Evolutionary conservation across 2,888 invertebrate genomes (phyloP), one percentile per base, ranked within the genome.

Genomic region (Acanthosoma haemorrhoidale): DNA sequence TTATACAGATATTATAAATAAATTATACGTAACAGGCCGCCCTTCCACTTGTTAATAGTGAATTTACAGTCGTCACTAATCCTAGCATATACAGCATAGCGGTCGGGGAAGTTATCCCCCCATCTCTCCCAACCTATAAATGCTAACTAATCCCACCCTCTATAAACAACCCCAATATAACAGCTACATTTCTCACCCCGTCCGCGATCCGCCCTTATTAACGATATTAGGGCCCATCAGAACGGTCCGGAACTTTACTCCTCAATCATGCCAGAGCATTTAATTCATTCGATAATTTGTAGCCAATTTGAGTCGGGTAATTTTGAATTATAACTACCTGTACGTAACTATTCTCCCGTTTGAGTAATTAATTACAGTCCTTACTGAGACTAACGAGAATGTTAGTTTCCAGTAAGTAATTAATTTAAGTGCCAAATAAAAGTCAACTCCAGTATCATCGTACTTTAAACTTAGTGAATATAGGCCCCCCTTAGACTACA

Each of bases 11-110:
- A 51, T 51, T 51, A 29, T 51, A 25, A 51, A 51, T 13, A 21
- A 51, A 25, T 51, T 25, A 51, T 51, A 51, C 51, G 3, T n/a
- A n/a, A n/a, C n/a, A n/a, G n/a, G n/a, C n/a, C 13, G 51, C n/a
- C 13, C 51, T 51, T 21, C 51, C 51, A 51, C 51, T 51, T 51
- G 51, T 51, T 51, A 51, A 51, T 51, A 51, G 51, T 51, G 25
- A 51, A 51, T 51, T 51, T 51, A 51, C 51, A 51, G 51, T 29
- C 51, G 25, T 51, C 9, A 51, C 18, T 51, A 51, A 51, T 51
- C 51, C 51, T 25, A n/a, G n/a, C n/a, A n/a, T n/a, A n/a, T n/a
- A n/a, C n/a, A n/a, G 25, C n/a, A 51, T 51, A 51, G 13, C 25
- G 51, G n/a, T 51, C 25, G 29, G 51, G 51, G 51, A 51, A 51